Evolutionary conservation across 1,140 invertebrate genomes (phyloP).

Genomic region (Euwallacea similis): DNA sequence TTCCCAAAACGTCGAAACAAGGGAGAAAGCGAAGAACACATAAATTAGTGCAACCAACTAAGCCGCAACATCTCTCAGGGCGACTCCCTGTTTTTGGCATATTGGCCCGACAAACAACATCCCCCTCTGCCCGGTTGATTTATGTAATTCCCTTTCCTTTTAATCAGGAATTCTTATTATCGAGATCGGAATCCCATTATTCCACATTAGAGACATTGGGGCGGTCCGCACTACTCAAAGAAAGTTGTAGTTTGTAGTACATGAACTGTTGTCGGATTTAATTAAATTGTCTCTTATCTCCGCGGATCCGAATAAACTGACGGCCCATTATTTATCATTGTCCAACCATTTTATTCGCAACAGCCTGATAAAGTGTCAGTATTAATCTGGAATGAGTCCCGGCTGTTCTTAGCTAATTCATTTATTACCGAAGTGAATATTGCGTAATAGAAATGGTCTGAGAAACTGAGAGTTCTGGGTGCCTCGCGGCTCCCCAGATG

Average conservation of each 20-base stretch:
- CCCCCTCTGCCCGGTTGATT: not conserved
- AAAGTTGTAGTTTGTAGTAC: no score
- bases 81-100: constrained; percentile 21
- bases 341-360: constrained; percentile 11
- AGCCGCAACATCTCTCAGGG: constrained; percentile 19
- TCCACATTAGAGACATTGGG: not conserved
- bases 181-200: constrained; percentile 5
- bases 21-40: constrained; percentile 9
- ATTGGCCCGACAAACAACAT: constrained; percentile 14
- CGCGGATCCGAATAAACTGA: not conserved
- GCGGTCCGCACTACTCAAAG: no score
- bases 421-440: constrained; percentile 6
- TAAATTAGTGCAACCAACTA: constrained; percentile 12
- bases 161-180: not conserved
- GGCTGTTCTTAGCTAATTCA: constrained; percentile 9
- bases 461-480: no score
- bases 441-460: not conserved
- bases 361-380: constrained; percentile 9
- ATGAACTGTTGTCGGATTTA: not conserved
- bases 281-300: constrained; percentile 4
- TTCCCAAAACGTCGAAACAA: not conserved
- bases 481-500: no score
- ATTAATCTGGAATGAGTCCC: constrained; percentile 6
- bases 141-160: constrained; percentile 4
- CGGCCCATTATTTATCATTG: constrained; percentile 12